phyloP scores from a whole-genome alignment of 1,140 invertebrate species.

The Lasioglossum albipes region DNA sequence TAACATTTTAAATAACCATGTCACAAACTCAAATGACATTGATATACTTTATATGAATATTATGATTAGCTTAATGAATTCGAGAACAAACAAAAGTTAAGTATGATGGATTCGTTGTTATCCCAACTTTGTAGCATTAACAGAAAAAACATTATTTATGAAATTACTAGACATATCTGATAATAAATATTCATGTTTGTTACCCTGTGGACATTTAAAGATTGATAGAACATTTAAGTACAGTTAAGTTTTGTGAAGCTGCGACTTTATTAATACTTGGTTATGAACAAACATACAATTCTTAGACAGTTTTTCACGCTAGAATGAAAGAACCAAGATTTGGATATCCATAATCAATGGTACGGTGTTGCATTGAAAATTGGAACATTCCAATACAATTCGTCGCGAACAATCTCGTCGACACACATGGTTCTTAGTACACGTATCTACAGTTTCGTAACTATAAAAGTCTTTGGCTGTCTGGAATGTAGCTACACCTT shows the following conservation, averaged over 20 bases:
- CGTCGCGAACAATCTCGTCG: too few relatives aligned
- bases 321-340: not conserved
- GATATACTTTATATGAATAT: too few relatives aligned
- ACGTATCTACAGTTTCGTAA: not conserved
- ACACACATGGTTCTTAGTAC: not conserved
- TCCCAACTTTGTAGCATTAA: too few relatives aligned
- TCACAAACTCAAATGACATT: too few relatives aligned
- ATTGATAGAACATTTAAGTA: not conserved
- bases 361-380: not conserved
- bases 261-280: not conserved
- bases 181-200: not conserved
- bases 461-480: constrained; percentile 33
- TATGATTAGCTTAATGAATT: too few relatives aligned
- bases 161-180: constrained; percentile 6
- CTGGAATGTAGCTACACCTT: not conserved
- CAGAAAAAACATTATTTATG: too few relatives aligned
- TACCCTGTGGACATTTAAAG: too few relatives aligned
- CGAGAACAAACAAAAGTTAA: too few relatives aligned
- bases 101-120: too few relatives aligned
- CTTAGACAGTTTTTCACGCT: not conserved
- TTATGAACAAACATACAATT: not conserved
- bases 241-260: not conserved
- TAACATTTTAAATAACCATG: too few relatives aligned
- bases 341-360: not conserved
- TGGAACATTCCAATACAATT: not conserved